Base-by-base conservation (phyloP, 1,140 invertebrate genomes). In the Proctacanthus coquilletti region DNA sequence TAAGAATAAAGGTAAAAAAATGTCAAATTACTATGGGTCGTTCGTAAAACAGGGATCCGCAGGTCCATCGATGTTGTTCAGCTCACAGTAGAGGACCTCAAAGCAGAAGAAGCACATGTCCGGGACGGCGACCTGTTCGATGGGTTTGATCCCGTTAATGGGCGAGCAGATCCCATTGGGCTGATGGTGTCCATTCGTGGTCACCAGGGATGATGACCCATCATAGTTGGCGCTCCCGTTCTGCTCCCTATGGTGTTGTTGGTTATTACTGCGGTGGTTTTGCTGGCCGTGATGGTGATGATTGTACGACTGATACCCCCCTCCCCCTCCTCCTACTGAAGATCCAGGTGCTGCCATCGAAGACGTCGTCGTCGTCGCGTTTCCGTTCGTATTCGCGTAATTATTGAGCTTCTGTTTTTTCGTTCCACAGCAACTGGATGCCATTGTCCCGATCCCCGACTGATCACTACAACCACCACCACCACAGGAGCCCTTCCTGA, bases 91-190 rank as follows among this genome's bases (percentile, higher is more conserved):
- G 36, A 97, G 74, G 42, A 95, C 89, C 67, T 97, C 92, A 69
- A 96, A 97, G 74, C 93, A 97, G 68, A 86, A 97, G 68, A 87
- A 91, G 60, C 87, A 93, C 93, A 97, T 97, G 63, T 95, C 89
- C 34, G 84, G 80, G 58, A 81, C 76, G 39, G 85, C 85, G 25
- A 94, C 79, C 61, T 75, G 70, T 57, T 47, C 48, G 23, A 51
- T 11, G 2, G 48, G 48, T 19, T 54, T 47, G 34, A 51, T 39
- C 8, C 23, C n/a, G n/a, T n/a, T n/a, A n/a, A 27, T 27, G 23
- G 23, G 23, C 8, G 8, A 13, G 13, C 23, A 27, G 23, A 27
- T 27, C 23, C 23, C 23, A 13, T 27, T 27, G 23, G 13, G 23
- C 23, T 27, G 23, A 13, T 27, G 23, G 13, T 27, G 23, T 8